Evolutionary conservation across 1,140 invertebrate species (phyloP).

Genomic region (Hesperophylax magnus): DNA sequence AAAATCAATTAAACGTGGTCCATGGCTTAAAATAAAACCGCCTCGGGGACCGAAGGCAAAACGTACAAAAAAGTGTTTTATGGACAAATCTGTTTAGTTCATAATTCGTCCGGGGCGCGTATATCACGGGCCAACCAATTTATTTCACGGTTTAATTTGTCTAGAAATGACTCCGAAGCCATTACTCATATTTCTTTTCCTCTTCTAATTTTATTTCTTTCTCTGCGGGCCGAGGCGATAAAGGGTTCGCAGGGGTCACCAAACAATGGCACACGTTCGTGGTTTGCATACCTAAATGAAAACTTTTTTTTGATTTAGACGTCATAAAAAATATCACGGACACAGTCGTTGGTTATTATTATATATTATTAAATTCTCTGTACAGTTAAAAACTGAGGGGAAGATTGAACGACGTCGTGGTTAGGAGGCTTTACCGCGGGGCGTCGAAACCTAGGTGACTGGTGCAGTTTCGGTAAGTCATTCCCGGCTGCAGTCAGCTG

Average conservation of each 20-base stretch:
- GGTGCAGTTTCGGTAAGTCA: too few relatives aligned
- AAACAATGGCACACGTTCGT: neutral
- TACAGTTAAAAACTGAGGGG: too few relatives aligned
- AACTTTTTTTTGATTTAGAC: too few relatives aligned
- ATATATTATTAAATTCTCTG: too few relatives aligned
- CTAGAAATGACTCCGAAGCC: slow-evolving; percentile 33
- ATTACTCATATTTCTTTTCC: slow-evolving; percentile 29
- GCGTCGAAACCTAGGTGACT: too few relatives aligned
- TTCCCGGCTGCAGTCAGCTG: too few relatives aligned
- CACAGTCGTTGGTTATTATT: too few relatives aligned
- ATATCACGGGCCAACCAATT: slow-evolving; percentile 39
- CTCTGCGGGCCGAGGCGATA: neutral
- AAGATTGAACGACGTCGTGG: too few relatives aligned
- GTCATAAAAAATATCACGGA: too few relatives aligned
- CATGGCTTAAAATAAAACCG: neutral
- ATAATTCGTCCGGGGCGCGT: slow-evolving; percentile 38
- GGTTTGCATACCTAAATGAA: neutral
- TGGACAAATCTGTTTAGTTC: slow-evolving; percentile 34
- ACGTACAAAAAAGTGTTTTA: slow-evolving; percentile 32
- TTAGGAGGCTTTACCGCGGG: too few relatives aligned
- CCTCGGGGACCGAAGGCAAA: slow-evolving; percentile 3
- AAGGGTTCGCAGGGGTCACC: neutral
- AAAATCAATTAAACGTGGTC: slow-evolving; percentile 27
- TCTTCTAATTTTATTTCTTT: slow-evolving; percentile 32
- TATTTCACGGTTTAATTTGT: slow-evolving; percentile 44